Base-by-base conservation (phyloP, 2,888 invertebrate genomes). In the Eupithecia insigniata region DNA sequence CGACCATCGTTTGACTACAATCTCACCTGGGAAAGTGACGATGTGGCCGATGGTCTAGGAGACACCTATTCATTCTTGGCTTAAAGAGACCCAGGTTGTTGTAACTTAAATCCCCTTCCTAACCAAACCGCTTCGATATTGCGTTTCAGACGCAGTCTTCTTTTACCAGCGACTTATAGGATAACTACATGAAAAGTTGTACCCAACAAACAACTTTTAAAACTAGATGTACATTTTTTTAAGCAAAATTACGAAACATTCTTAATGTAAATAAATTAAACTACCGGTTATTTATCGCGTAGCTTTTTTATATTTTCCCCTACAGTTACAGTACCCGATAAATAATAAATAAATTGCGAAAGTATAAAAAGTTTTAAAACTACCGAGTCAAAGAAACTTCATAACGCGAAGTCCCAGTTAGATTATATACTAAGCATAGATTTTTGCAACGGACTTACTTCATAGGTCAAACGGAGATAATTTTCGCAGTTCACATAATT, bases 381-480 rank as follows among this genome's bases (percentile, higher is more conserved):
- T 51, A 12, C 10, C 2, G 51, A 22, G 10, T 12, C 22, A 0
- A 51, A 51, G 51, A 51, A 51, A 51, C 51, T 55, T 0, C 55
- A 22, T 14, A 26, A 26, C 26, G 55, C 26, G 26, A 26, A 36
- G 36, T 64, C 36, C 26, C 14, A 34, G 34, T 64, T 64, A 64
- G 36, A 64, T 39, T n/a, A 66, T n/a, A 8, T 46, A 66, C n/a
- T 66, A 46, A 46, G 66, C 30, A 46, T 16, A 66, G 46, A 66
- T 66, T 64, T 64, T 64, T 34, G 64, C 64, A 64, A 55, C 28
- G 16, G 1, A 28, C 58, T 71, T 73, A 67, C 73, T 73, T 70
- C 73, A 73, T 73, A 73, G 73, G 73, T 73, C 70, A 73, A 26
- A 65, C 74, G 26, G 28, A 70, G 61, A 72, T 68, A 65, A 70